These are phyloP conservation scores for Lycaon pictus DNA, from an alignment of 2,113 vertebrate species.

Conservation along the genomic window DNA sequence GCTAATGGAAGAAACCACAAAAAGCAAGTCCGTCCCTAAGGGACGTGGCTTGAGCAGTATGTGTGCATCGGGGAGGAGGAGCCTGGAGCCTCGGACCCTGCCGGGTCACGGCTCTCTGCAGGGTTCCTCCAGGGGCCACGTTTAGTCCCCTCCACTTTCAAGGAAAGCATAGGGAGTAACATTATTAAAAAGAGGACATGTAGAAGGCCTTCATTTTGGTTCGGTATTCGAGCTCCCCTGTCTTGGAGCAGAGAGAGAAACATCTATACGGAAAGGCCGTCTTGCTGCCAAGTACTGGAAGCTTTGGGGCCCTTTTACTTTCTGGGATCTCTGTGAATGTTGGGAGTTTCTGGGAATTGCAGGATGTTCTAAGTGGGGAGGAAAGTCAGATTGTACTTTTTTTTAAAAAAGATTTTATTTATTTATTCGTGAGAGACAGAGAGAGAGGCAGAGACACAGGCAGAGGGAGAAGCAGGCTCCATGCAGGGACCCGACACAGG, in stretches of 20 bases:
- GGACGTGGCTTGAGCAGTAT: background rate
- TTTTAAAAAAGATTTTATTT: no score
- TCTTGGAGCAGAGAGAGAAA: background rate
- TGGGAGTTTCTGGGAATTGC: background rate
- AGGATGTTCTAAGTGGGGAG: background rate
- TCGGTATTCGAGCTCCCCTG: background rate
- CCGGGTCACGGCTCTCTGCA: background rate
- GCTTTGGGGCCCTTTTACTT: background rate
- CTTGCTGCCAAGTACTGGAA: background rate
- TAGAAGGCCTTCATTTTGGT: background rate
- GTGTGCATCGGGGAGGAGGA: background rate
- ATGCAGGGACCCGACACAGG: no score
- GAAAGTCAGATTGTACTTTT: background rate
- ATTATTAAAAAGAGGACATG: background rate
- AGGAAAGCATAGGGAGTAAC: background rate
- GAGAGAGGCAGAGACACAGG: no score
- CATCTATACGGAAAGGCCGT: background rate
- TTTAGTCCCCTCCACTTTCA: background rate
- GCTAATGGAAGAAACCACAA: slow-evolving; percentile 19
- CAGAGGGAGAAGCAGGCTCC: no score
- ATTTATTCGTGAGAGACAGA: no score
- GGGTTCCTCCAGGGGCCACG: background rate
- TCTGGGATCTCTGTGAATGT: background rate
- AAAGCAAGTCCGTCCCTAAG: background rate
- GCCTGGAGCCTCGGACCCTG: background rate